These are phyloP conservation scores for Chorisops tibialis DNA, from an alignment of 2,888 invertebrate genomes.

Conservation along the genomic window DNA sequence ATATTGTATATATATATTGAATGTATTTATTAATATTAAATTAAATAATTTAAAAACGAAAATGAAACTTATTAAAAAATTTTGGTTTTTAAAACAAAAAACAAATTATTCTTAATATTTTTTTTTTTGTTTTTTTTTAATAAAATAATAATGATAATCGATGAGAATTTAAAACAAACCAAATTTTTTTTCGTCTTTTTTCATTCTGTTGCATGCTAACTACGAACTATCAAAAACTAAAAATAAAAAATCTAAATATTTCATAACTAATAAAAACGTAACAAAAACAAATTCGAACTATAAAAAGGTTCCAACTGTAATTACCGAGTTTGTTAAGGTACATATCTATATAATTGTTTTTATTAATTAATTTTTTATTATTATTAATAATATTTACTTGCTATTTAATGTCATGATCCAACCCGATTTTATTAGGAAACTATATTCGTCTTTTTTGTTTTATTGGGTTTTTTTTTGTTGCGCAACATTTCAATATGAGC, in stretches of 20 bases:
- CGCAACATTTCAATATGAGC: background rate
- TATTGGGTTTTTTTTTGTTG: background rate
- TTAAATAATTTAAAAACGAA: too few relatives aligned
- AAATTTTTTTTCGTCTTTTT: constrained; percentile 13
- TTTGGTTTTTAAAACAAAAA: too few relatives aligned
- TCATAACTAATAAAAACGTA: background rate
- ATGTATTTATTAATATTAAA: too few relatives aligned
- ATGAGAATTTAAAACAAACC: background rate
- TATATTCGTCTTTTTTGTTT: background rate
- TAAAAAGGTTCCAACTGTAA: constrained; percentile 23
- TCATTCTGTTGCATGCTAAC: constrained; percentile 21
- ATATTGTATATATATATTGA: too few relatives aligned
- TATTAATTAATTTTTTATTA: background rate
- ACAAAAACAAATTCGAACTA: background rate
- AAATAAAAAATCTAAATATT: background rate
- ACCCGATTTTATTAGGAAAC: background rate
- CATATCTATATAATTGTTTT: constrained; percentile 10
- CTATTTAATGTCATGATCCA: background rate
- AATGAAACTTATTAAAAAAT: too few relatives aligned
- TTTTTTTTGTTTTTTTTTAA: too few relatives aligned
- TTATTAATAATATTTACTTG: background rate
- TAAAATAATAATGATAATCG: too few relatives aligned
- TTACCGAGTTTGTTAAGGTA: constrained; percentile 25
- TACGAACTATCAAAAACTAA: background rate
- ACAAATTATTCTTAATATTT: too few relatives aligned